Conservation (phyloP, 2,797 vertebrate species). For the Ibycter americanus region DNA sequence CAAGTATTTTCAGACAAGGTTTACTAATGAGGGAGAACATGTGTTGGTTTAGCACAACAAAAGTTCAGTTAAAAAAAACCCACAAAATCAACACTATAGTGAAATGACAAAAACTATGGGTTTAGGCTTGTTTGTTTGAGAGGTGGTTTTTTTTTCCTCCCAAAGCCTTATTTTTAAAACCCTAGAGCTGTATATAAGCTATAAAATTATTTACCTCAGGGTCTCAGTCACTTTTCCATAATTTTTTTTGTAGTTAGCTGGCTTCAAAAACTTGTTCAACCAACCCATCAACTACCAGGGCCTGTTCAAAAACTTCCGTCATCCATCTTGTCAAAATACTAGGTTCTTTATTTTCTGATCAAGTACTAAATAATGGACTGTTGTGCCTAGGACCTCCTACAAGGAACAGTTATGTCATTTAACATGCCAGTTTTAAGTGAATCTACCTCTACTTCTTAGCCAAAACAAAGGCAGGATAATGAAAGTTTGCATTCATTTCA, state of each 20-base stretch:
- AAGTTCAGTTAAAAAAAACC: neutral
- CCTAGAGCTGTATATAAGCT: neutral
- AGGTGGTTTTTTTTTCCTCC: accelerated
- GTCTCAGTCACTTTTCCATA: neutral
- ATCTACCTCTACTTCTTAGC: neutral
- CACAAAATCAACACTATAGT: neutral
- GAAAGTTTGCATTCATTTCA: neutral
- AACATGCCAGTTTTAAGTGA: neutral
- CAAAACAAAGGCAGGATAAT: neutral
- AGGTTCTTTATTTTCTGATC: neutral
- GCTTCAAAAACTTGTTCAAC: neutral
- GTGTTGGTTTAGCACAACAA: neutral
- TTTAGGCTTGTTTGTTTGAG: neutral
- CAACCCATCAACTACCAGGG: neutral
- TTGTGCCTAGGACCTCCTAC: neutral
- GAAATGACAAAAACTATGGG: neutral
- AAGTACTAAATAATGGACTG: neutral
- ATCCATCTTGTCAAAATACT: neutral
- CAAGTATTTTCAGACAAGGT: neutral
- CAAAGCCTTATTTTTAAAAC: neutral
- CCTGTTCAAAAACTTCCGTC: neutral
- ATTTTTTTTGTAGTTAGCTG: neutral
- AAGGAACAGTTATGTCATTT: neutral
- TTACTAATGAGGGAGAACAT: neutral
- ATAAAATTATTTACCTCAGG: neutral